Evolutionary conservation across 1,140 invertebrate species (phyloP), one percentile per base, ranked within the genome.

Genomic region (Bicyclus anynana): DNA sequence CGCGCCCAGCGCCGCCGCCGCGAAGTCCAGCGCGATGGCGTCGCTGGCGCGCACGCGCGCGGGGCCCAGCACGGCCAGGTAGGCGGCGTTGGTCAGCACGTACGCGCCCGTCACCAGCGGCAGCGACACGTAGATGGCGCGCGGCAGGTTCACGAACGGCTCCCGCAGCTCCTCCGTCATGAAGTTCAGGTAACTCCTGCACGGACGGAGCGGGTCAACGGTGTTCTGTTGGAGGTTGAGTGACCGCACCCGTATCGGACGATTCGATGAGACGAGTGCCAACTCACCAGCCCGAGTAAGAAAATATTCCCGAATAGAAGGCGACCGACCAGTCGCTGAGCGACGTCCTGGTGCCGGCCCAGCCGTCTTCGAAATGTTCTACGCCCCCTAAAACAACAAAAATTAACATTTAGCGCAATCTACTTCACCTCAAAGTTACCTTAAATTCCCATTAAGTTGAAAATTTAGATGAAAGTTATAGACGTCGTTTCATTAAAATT

Each of bases 151-250:
- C 91, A 93, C 94, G 83, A 96, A 97, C 2, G 98, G 98, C 87
- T 99, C 94, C 77, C 95, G 92, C 0, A 99, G 80, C 83, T 99
- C 98, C 89, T 99, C 98, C 9, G 97, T 98, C 86, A 99, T 98
- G 80, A 98, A 99, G 89, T 99, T 99, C 38, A 99, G 89, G 79
- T 98, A 99, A 88, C 96, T 98, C 94, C 93, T 94, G 74, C n/a
- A n/a, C n/a, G n/a, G n/a, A n/a, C n/a, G n/a, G n/a, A n/a, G n/a
- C n/a, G n/a, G n/a, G n/a, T n/a, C n/a, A n/a, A n/a, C n/a, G n/a
- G n/a, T n/a, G n/a, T n/a, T n/a, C n/a, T n/a, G n/a, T n/a, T n/a
- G n/a, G n/a, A n/a, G n/a, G n/a, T n/a, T n/a, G n/a, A n/a, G n/a
- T n/a, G n/a, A n/a, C n/a, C n/a, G n/a, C n/a, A n/a, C n/a, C n/a